phyloP scores from a whole-genome alignment of 1,140 invertebrate species.

The Gryllus bimaculatus region DNA sequence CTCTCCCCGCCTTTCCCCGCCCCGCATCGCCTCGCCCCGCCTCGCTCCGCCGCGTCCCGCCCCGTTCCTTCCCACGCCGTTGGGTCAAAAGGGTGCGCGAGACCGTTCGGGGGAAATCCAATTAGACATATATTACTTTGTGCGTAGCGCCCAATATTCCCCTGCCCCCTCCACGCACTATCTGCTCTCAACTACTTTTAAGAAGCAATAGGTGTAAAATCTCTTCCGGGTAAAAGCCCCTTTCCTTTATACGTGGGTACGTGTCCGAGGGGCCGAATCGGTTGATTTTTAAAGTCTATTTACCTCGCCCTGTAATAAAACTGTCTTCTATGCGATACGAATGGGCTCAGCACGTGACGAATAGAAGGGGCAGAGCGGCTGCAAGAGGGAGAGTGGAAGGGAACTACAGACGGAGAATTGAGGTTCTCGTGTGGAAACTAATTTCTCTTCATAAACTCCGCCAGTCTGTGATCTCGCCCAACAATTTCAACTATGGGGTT shows the following conservation, averaged over 20 bases:
- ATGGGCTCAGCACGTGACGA: background rate
- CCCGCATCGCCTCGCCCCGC: too few relatives aligned
- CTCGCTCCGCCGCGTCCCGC: too few relatives aligned
- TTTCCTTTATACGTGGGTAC: background rate
- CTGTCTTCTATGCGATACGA: background rate
- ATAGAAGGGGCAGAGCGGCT: background rate
- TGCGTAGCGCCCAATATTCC: background rate
- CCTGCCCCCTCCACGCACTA: background rate
- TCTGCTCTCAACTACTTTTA: background rate
- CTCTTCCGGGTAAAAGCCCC: background rate
- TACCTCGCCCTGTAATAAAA: background rate
- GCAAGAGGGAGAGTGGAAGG: background rate
- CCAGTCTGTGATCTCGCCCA: too few relatives aligned
- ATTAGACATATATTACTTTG: conserved; percentile 6
- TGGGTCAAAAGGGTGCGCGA: too few relatives aligned
- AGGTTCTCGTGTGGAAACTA: too few relatives aligned
- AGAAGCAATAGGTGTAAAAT: conserved; percentile 1
- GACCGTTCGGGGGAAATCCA: background rate
- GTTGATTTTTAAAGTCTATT: conserved; percentile 6
- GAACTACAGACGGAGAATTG: too few relatives aligned
- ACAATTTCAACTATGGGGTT: too few relatives aligned
- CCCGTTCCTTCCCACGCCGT: too few relatives aligned
- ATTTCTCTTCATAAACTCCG: too few relatives aligned
- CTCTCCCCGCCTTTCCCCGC: too few relatives aligned
- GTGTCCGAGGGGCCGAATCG: background rate